A percentile compares a stretch with the other conserved stretches of the same genome.
phyloP scores from a whole-genome alignment of 2,888 invertebrate species.

The Andricus curvator region DNA sequence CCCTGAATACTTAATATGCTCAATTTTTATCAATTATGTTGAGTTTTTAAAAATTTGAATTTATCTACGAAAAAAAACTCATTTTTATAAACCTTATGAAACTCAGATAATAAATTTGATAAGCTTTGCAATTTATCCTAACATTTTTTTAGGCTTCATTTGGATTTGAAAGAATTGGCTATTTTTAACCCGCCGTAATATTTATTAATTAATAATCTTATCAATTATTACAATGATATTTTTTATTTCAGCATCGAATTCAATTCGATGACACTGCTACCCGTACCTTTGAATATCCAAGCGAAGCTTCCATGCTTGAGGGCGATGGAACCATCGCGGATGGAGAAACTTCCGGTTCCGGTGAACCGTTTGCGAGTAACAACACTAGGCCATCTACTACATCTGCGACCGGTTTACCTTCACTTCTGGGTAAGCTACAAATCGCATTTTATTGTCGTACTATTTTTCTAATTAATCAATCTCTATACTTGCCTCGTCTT shows the following conservation, averaged over 20 bases:
- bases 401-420: slow-evolving; percentile 67
- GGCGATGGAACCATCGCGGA: slow-evolving; percentile 78
- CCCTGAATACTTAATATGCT: too few species aligned
- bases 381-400: slow-evolving; percentile 65
- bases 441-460: neutral
- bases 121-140: too few species aligned
- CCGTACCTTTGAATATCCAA: slow-evolving; percentile 95
- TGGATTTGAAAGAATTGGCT: too few species aligned
- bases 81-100: too few species aligned
- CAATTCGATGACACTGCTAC: slow-evolving; percentile 94
- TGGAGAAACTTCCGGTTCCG: slow-evolving; percentile 71
- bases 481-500: neutral
- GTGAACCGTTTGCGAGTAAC: slow-evolving; percentile 65
- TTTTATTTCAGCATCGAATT: slow-evolving; percentile 86
- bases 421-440: slow-evolving; percentile 71
- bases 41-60: too few species aligned
- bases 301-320: slow-evolving; percentile 89
- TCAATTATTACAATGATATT: neutral
- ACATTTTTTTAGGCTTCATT: too few species aligned
- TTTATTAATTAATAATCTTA: neutral
- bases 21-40: too few species aligned
- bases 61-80: too few species aligned
- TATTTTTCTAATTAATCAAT: neutral
- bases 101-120: too few species aligned
- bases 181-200: too few species aligned